phyloP scores from a whole-genome alignment of 30 jellyfish, hydroid and myxozoan species.

The Nemopilema nomurai region DNA sequence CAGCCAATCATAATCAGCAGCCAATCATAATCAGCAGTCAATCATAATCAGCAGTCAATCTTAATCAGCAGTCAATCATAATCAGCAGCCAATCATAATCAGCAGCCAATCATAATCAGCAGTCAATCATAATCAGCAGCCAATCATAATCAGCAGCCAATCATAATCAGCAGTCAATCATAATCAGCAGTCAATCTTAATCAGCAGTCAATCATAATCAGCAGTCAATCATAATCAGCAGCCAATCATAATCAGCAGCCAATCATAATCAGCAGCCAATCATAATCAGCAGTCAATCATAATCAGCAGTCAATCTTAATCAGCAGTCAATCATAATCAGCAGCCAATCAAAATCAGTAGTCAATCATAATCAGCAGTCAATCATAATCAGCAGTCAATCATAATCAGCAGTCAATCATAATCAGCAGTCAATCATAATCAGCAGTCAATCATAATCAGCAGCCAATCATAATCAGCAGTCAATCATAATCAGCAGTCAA shows the following conservation, averaged over 20 bases:
- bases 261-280: not conserved
- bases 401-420: not conserved
- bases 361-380: not conserved
- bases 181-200: not conserved
- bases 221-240: no score
- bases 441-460: not conserved
- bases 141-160: not conserved
- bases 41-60: not conserved
- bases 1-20: not conserved
- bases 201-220: not conserved
- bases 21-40: not conserved
- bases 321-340: not conserved
- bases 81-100: not conserved
- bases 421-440: not conserved
- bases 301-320: not conserved
- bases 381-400: not conserved
- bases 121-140: not conserved
- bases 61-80: not conserved
- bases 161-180: not conserved
- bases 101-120: not conserved
- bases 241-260: not conserved
- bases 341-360: not conserved
- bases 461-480: not conserved
- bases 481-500: not conserved
- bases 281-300: not conserved